These are phyloP conservation scores for Gymnodraco acuticeps DNA, from an alignment of 2,797 vertebrate species.

Conservation along the genomic window DNA sequence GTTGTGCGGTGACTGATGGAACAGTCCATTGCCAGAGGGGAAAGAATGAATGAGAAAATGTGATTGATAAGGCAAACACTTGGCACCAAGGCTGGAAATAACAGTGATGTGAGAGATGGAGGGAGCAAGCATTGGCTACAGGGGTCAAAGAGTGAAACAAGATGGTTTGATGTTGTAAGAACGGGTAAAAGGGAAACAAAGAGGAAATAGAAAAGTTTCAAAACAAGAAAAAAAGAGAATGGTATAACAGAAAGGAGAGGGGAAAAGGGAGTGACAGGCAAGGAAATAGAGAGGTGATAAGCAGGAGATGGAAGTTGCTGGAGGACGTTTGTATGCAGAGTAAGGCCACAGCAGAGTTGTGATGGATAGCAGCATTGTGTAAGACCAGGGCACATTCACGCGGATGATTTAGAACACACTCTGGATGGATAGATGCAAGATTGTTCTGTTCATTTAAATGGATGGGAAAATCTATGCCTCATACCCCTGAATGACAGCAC, in stretches of 20 bases:
- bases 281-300: slow-evolving; percentile 12
- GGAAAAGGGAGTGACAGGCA: slow-evolving; percentile 4
- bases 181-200: slow-evolving; percentile 1
- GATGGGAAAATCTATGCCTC: slow-evolving; percentile 30
- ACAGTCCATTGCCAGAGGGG: slow-evolving; percentile 57
- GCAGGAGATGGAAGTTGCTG: slow-evolving; percentile 35
- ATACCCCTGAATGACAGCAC: slow-evolving; percentile 13
- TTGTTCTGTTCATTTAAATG: slow-evolving; percentile 40
- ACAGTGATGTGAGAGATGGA: slow-evolving; percentile 52
- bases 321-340: slow-evolving; percentile 51
- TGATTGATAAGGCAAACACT: slow-evolving; percentile 78
- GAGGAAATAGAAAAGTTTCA: slow-evolving; percentile 18
- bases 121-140: slow-evolving; percentile 23
- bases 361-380: slow-evolving; percentile 62
- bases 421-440: slow-evolving; percentile 31
- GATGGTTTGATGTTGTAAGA: slow-evolving; percentile 28
- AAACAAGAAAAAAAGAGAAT: neutral
- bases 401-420: slow-evolving; percentile 48
- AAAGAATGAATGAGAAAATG: slow-evolving; percentile 73
- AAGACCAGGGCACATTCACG: slow-evolving; percentile 48
- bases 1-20: slow-evolving; percentile 78
- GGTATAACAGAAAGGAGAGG: neutral
- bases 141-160: slow-evolving; percentile 54
- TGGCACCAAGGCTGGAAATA: slow-evolving; percentile 69
- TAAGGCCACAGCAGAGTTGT: slow-evolving; percentile 43